Evolutionary conservation across 2,888 invertebrate species (phyloP).

Genomic region (Dryobota labecula): DNA sequence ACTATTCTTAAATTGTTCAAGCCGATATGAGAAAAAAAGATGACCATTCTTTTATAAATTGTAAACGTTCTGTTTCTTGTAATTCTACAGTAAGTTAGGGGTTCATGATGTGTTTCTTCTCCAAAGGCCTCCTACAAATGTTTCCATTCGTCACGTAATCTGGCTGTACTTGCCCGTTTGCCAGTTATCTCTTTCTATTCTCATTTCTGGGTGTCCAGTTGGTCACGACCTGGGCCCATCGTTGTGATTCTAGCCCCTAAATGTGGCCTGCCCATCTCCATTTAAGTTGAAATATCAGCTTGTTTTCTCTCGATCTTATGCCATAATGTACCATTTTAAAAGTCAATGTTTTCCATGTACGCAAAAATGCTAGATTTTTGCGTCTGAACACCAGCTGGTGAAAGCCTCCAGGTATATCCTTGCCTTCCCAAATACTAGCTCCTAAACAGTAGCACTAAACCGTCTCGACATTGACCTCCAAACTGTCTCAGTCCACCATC

Average conservation of each 20-base stretch:
- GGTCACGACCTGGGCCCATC: neutral
- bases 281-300: neutral
- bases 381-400: neutral
- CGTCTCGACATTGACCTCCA: constrained; percentile 47
- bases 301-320: neutral
- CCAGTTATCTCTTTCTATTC: neutral
- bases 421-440: neutral
- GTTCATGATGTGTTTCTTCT: neutral
- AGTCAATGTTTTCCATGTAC: too few species aligned
- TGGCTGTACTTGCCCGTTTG: neutral
- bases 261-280: too few species aligned
- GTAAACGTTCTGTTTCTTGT: neutral
- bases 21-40: too few species aligned
- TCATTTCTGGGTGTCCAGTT: neutral
- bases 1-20: neutral
- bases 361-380: too few species aligned
- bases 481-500: constrained; percentile 14
- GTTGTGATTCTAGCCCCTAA: neutral
- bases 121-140: neutral
- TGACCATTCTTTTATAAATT: neutral
- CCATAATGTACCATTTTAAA: neutral
- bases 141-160: neutral
- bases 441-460: neutral
- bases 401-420: neutral
- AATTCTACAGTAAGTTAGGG: neutral